Base-by-base conservation (phyloP, 2,113 vertebrate genomes). In the Ochotona princeps region DNA sequence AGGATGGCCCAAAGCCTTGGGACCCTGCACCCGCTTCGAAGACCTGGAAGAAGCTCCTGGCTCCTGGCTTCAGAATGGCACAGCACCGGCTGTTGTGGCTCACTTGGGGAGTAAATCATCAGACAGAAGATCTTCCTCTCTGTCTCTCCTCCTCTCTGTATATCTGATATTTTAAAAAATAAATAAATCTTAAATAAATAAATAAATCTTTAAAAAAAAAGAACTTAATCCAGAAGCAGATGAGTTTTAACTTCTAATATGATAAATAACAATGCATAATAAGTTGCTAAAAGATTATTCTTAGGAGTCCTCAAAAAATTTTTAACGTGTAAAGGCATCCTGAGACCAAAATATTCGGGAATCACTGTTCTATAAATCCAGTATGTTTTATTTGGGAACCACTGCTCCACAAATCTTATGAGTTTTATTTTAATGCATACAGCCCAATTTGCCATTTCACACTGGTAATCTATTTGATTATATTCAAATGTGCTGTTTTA, bases 401-500 rank as follows among this genome's bases (percentile, higher is more conserved):
- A n/a, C n/a, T n/a, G n/a, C n/a, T 44, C 38, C 38, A 44, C 38
- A 44, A 44, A 44, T 44, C 38, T 44, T 44, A 44, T 6, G 6
- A 44, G 38, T 44, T 44, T 44, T 44, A 44, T 44, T 44, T 44
- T 44, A 44, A 44, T 44, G 38, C 84, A 88, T 10, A 18, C 3
- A 94, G 79, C 23, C 88, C 32, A 65, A 35, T 11, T 85, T 38
- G 73, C 47, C 28, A 79, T 32, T 14, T 8, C 28, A 89, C 28
- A 47, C 0, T 94, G 54, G 23, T 35, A 84, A 76, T 84, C 90
- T 83, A 92, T 26, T 66, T 76, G 54, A 23, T 49, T 66, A 87
- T 18, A 3, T 35, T 93, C 23, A 65, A 87, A 91, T 65, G n/a
- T 66, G 15, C 74, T 88, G 83, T 35, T 80, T 87, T 65, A 90